Base-by-base conservation (phyloP, 1,140 invertebrate species). In the Parapsyche elsis region DNA sequence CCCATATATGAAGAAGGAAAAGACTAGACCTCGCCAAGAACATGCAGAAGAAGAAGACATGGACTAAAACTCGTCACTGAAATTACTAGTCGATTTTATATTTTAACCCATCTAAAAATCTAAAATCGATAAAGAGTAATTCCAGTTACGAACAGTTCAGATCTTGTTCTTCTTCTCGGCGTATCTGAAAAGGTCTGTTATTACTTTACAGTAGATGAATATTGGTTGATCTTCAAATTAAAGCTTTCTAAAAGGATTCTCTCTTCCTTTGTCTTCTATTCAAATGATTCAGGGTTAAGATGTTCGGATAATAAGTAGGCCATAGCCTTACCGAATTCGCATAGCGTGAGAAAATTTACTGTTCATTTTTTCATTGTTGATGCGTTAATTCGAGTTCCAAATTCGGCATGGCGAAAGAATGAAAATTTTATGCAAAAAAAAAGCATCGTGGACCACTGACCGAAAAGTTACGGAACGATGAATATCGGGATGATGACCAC, bases 391-490 rank as follows among this genome's bases (percentile, higher is more conserved):
- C n/a, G 21, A 61, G 59, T 21, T 21, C n/a, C n/a, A 61, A 61
- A 61, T 24, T 19, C 59, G 19, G 9, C 16, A 61, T 61, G 21
- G n/a, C 59, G 9, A 61, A 24, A 61, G 19, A 61, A 24, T 10
- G 59, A 24, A 24, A 24, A 53, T 19, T 61, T 9, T 19, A 21
- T 21, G 57, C 57, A 21, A 67, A 67, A 67, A 10, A 64, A n/a
- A 19, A 12, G 21, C 23, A 77, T 64, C 44, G 30, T 81, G 81
- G 81, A 82, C 81, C 81, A 82, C 78, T 82, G 81, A 82, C 81
- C 81, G 81, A 82, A 80, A 78, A 82, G 79, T 78, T 70, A 78
- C 79, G 81, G 74, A 12, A 80, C 78, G 81, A 21, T 53, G 79
- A 23, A 46, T 53, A 61, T 44, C 76, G 78, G 46, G 24, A 53